Evolutionary conservation across 1,140 invertebrate genomes (phyloP), one percentile per base, ranked within the genome.

Genomic region (Triops cancriformis): DNA sequence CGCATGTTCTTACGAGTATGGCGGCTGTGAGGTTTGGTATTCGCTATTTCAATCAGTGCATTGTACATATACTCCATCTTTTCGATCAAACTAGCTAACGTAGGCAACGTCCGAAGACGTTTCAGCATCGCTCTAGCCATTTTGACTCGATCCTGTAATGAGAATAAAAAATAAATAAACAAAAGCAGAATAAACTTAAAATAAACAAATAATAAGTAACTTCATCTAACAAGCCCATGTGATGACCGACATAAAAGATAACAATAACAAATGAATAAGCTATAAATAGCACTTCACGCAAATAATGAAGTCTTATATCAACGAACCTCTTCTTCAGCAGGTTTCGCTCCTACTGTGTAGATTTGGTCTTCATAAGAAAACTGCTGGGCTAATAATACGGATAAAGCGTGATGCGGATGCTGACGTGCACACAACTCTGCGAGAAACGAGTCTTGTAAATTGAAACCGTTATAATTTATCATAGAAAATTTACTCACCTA

Each of bases 121-220:
- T 82, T 84, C 81, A 18, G 90, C 89, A 51, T 88, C 88, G 6
- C 82, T 77, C 1, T 89, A 86, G 74, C 90, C 86, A 73, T 84
- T 84, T 84, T 87, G 76, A 51, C 23, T 6, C 51, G 51, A 64
- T 64, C 51, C 51, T 64, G 9, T 10, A 23, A 23, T 6, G 0
- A 23, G 23, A 23, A 1, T 11, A 12, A 45, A 0, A 12, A 11
- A 45, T 45, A 45, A 45, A 18, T 45, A 45, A 45, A 9, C 43
- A 45, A 45, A 45, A 45, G 11, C 18, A 45, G 43, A 18, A 1
- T 45, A 12, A 7, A 45, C 43, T 1, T 45, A 12, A 18, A 45
- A n/a, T n/a, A n/a, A n/a, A n/a, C n/a, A n/a, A n/a, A n/a, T n/a
- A n/a, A n/a, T n/a, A n/a, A n/a, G n/a, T n/a, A n/a, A n/a, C n/a